Conservation (phyloP, 2,888 invertebrate species). For the Sturmia bella region DNA sequence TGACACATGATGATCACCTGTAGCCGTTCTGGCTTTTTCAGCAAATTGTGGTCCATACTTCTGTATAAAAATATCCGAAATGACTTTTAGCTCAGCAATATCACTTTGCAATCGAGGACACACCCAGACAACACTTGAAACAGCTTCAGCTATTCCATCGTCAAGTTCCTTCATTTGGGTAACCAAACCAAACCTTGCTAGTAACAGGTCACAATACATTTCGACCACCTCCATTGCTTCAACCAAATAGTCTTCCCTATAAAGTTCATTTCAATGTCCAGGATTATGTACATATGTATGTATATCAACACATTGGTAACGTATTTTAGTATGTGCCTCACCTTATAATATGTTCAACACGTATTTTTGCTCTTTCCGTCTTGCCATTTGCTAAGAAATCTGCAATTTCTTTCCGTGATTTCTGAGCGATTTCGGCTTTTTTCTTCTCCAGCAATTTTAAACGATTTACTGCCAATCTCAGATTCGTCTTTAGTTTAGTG, state of each 20-base stretch:
- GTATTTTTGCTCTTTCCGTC: slow-evolving; percentile 94
- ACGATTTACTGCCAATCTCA: slow-evolving; percentile 95
- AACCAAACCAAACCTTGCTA: slow-evolving; percentile 97
- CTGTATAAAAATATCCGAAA: slow-evolving; percentile 92
- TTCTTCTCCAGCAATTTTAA: slow-evolving; percentile 98
- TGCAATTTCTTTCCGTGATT: slow-evolving; percentile 96
- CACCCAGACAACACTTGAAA: slow-evolving; percentile 96
- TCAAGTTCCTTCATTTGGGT: slow-evolving; percentile 98
- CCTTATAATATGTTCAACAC: slow-evolving; percentile 98
- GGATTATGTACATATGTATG: neutral
- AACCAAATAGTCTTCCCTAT: slow-evolving; percentile 97
- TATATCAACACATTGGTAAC: no score
- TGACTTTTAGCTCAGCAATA: slow-evolving; percentile 89
- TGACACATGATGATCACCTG: slow-evolving; percentile 93
- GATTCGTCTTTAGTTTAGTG: slow-evolving; percentile 96
- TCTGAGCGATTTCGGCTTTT: slow-evolving; percentile 97
- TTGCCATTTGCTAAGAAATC: slow-evolving; percentile 95
- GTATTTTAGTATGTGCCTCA: slow-evolving; percentile 73
- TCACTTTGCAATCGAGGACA: slow-evolving; percentile 95
- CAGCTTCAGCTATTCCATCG: slow-evolving; percentile 96
- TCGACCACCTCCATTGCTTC: slow-evolving; percentile 99
- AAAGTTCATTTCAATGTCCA: neutral
- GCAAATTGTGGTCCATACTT: slow-evolving; percentile 97
- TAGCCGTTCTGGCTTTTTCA: slow-evolving; percentile 93
- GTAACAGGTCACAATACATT: slow-evolving; percentile 98